A percentile compares a stretch with the other conserved stretches of the same genome.
These are phyloP conservation scores for Synchiropus splendidus DNA, from an alignment of 2,113 vertebrate species.

Conservation along the genomic window DNA sequence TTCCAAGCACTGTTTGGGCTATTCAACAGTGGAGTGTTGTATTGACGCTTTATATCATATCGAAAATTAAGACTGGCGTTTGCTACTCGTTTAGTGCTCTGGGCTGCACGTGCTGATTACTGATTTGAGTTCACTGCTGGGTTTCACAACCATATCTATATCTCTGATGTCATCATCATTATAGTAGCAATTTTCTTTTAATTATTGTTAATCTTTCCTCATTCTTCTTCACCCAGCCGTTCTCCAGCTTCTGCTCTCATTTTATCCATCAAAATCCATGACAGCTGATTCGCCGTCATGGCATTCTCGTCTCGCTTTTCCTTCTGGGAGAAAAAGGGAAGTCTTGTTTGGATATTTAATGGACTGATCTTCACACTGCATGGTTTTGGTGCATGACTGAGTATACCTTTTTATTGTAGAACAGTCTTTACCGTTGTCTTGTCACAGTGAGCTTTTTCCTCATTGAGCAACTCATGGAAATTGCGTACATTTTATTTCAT, in stretches of 20 bases:
- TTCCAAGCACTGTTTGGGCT: too few relatives aligned
- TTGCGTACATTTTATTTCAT: not conserved
- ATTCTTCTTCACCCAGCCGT: conserved; percentile 25
- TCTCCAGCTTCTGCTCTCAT: conserved; percentile 14
- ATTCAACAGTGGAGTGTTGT: too few relatives aligned
- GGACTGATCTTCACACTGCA: conserved; percentile 25
- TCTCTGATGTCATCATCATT: too few relatives aligned
- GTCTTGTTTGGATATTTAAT: conserved; percentile 62
- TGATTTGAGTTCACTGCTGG: too few relatives aligned
- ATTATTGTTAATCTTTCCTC: conserved; percentile 12
- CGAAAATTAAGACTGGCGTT: too few relatives aligned
- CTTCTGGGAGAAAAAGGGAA: conserved; percentile 99
- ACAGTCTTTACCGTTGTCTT: conserved; percentile 8
- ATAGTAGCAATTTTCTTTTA: too few relatives aligned
- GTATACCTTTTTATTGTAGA: conserved; percentile 2
- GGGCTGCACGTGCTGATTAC: too few relatives aligned
- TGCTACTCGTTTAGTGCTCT: too few relatives aligned
- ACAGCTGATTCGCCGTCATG: conserved; percentile 70
- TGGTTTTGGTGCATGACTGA: conserved; percentile 10
- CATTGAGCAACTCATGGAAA: not conserved
- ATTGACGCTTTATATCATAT: too few relatives aligned
- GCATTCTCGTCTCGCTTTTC: conserved; percentile 96
- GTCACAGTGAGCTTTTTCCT: conserved; percentile 3
- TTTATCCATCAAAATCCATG: conserved; percentile 62
- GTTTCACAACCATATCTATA: too few relatives aligned